phyloP scores from a whole-genome alignment of 30 jellyfish, hydroid and myxozoan genomes.

The Sanderia malayensis region DNA sequence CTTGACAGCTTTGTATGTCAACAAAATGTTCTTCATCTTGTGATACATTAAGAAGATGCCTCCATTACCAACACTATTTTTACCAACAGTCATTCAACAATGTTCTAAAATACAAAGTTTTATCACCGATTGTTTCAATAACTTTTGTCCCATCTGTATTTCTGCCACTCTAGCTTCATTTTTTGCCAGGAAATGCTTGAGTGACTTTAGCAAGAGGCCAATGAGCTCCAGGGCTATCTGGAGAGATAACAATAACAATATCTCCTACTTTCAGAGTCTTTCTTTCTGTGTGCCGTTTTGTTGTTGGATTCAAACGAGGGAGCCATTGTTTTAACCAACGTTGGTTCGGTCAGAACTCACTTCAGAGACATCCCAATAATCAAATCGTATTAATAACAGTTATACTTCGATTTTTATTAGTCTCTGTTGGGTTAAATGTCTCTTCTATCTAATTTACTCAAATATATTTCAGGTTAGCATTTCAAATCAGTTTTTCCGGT shows the following conservation, averaged over 20 bases:
- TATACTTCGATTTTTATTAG: no score
- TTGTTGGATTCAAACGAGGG: slow-evolving; percentile 20
- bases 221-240: slow-evolving; percentile 25
- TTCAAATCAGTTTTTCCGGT: no score
- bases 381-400: no score
- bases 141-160: not conserved
- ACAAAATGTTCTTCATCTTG: not conserved
- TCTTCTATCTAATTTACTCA: no score
- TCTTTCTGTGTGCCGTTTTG: slow-evolving; percentile 25
- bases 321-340: slow-evolving; percentile 38
- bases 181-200: slow-evolving; percentile 32
- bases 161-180: slow-evolving; percentile 17
- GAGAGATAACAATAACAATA: slow-evolving; percentile 30
- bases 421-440: no score
- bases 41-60: not conserved
- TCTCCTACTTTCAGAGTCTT: slow-evolving; percentile 20
- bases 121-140: not conserved
- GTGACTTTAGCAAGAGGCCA: slow-evolving; percentile 30
- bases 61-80: not conserved
- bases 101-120: not conserved
- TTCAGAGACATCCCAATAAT: no score
- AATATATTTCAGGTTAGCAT: no score
- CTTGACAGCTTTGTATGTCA: not conserved
- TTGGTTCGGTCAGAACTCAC: no score
- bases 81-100: not conserved